Conservation (phyloP, 2,113 vertebrate species). For the Colossoma macropomum region DNA sequence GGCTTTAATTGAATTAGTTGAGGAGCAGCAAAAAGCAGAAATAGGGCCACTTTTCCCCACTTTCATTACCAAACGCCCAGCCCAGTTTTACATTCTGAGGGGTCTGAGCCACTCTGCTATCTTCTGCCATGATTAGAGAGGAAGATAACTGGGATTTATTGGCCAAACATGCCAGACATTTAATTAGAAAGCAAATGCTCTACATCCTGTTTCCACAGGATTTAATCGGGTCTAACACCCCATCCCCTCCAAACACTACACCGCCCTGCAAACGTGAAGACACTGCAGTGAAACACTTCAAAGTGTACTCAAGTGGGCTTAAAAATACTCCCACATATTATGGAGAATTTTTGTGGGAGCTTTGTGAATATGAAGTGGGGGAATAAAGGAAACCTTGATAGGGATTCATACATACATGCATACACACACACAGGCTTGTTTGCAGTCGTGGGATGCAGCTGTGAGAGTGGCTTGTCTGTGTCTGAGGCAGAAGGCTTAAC, state of each 20-base stretch:
- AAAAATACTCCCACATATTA: constrained; percentile 24
- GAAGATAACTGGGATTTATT: constrained; percentile 54
- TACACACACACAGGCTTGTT: constrained; percentile 26
- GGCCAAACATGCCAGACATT: constrained; percentile 39
- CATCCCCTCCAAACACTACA: neutral
- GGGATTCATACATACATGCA: constrained; percentile 29
- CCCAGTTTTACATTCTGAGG: constrained; percentile 29
- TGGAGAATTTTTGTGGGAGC: neutral
- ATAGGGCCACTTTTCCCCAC: constrained; percentile 4
- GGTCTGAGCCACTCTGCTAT: constrained; percentile 30
- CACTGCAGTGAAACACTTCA: constrained; percentile 19
- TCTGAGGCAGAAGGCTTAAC: constrained; percentile 64
- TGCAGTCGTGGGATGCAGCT: constrained; percentile 50
- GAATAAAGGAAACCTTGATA: constrained; percentile 30
- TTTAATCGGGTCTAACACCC: constrained; percentile 41
- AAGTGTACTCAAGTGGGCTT: constrained; percentile 28
- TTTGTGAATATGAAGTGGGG: constrained; percentile 48
- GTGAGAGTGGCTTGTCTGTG: constrained; percentile 60
- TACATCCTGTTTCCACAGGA: constrained; percentile 41
- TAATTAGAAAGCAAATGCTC: constrained; percentile 41
- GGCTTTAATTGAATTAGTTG: constrained; percentile 39
- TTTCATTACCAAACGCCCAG: constrained; percentile 16
- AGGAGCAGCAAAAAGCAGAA: constrained; percentile 34
- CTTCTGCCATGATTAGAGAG: constrained; percentile 27
- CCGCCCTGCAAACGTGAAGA: neutral